Percentiles rank a stretch among this genome's conserved stretches.
phyloP scores from a whole-genome alignment of 35 echinoderm and acorn worm genomes.

The Amphiura filiformis region DNA sequence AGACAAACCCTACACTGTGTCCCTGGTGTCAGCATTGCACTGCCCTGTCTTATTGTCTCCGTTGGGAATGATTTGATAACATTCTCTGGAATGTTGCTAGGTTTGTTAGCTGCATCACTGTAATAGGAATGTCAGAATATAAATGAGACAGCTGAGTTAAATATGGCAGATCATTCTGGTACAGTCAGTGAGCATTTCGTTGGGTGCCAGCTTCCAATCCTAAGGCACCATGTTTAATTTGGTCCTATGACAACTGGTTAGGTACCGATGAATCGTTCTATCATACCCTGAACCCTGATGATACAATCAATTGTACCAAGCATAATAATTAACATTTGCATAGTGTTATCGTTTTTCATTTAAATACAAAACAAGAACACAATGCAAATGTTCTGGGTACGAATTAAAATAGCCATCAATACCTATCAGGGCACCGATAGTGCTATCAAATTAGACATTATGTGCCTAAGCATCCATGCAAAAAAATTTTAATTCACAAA shows the following conservation, averaged over 20 bases:
- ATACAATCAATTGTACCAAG: too few species aligned
- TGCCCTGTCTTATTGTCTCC: slow-evolving; percentile 70
- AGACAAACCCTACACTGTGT: slow-evolving; percentile 84
- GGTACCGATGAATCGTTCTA: neutral
- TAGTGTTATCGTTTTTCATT: too few species aligned
- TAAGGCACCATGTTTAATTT: too few species aligned
- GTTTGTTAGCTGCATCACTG: slow-evolving; percentile 63
- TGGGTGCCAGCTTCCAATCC: too few species aligned
- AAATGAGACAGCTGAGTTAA: neutral
- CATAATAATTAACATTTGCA: too few species aligned
- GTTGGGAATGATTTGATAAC: slow-evolving; percentile 77
- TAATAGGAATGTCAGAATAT: neutral
- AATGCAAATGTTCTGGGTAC: too few species aligned
- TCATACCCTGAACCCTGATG: neutral
- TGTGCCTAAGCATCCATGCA: too few species aligned
- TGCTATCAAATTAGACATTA: too few species aligned
- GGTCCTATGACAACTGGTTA: neutral
- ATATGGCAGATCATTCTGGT: neutral
- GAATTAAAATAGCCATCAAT: too few species aligned
- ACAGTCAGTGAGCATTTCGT: too few species aligned
- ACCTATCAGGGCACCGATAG: too few species aligned
- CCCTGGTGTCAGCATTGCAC: slow-evolving; percentile 56
- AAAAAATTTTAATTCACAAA: too few species aligned
- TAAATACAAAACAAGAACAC: neutral
- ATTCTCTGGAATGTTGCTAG: slow-evolving; percentile 72